phyloP scores from a whole-genome alignment of 2,888 invertebrate species.

The Busseola fusca region DNA sequence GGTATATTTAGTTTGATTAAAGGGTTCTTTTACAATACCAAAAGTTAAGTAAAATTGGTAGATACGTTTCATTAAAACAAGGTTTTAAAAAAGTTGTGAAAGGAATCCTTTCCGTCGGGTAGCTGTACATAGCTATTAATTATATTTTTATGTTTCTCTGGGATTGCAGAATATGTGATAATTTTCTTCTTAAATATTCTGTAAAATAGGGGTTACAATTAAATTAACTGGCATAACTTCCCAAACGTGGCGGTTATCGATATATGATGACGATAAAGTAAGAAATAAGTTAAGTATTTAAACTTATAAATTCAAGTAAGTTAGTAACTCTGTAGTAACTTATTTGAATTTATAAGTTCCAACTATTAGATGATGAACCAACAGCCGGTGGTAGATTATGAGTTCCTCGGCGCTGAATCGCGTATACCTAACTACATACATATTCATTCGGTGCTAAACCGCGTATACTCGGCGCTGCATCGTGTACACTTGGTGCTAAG shows the following conservation, averaged over 20 bases:
- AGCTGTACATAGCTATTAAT: slow-evolving; percentile 69
- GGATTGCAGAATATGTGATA: slow-evolving; percentile 55
- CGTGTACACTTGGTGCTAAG: too few relatives aligned
- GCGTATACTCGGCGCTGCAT: too few relatives aligned
- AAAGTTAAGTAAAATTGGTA: slow-evolving; percentile 24
- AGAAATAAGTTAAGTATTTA: background rate
- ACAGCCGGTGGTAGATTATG: too few relatives aligned
- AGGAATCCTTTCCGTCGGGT: slow-evolving; percentile 64
- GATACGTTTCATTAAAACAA: slow-evolving; percentile 4
- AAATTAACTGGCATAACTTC: background rate
- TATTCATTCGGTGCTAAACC: too few relatives aligned
- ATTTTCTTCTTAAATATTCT: slow-evolving; percentile 41
- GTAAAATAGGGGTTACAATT: background rate
- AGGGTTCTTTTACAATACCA: slow-evolving; percentile 28
- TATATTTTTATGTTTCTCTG: slow-evolving; percentile 46
- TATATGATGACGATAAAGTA: background rate
- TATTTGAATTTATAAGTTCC: too few relatives aligned
- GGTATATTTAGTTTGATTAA: slow-evolving; percentile 39
- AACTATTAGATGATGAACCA: too few relatives aligned
- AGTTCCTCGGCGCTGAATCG: too few relatives aligned
- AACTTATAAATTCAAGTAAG: too few relatives aligned
- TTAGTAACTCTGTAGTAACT: too few relatives aligned
- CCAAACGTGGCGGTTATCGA: background rate
- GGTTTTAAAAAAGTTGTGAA: slow-evolving; percentile 28
- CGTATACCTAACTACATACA: too few relatives aligned